phyloP scores from a whole-genome alignment of 1,140 invertebrate genomes.

The Drosophila orena region DNA sequence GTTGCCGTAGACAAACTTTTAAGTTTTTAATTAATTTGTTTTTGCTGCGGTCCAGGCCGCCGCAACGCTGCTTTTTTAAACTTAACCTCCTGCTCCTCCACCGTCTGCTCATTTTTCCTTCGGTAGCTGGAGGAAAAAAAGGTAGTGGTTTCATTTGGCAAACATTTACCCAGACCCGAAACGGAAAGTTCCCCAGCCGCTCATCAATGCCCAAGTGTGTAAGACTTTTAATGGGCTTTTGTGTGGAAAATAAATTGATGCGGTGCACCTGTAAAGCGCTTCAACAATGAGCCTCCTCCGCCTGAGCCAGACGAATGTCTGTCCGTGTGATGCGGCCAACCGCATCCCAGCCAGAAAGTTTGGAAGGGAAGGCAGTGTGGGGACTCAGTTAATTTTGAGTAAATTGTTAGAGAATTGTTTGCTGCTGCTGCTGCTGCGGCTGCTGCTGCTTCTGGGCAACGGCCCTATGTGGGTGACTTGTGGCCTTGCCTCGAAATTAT shows the following conservation, averaged over 20 bases:
- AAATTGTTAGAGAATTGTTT: conserved; percentile 76
- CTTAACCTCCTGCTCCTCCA: no score
- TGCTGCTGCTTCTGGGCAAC: neutral
- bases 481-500: conserved; percentile 47
- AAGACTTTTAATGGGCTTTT: conserved; percentile 81
- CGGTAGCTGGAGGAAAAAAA: conserved; percentile 50
- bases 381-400: conserved; percentile 75
- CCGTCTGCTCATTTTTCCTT: conserved; percentile 57
- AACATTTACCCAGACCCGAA: conserved; percentile 68
- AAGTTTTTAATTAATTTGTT: conserved; percentile 82
- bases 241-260: conserved; percentile 82
- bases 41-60: conserved; percentile 59
- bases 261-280: conserved; percentile 77
- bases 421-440: neutral
- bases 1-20: conserved; percentile 59
- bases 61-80: conserved; percentile 24
- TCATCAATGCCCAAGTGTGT: conserved; percentile 66
- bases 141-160: conserved; percentile 82
- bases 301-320: conserved; percentile 31
- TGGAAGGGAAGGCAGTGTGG: conserved; percentile 13
- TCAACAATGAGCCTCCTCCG: conserved; percentile 46
- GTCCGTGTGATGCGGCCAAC: conserved; percentile 57
- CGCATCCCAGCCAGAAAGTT: conserved; percentile 63
- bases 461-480: conserved; percentile 28
- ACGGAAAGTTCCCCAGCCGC: conserved; percentile 26